Evolutionary conservation across 2,113 vertebrate genomes (phyloP).

Genomic region (Mustela nigripes): DNA sequence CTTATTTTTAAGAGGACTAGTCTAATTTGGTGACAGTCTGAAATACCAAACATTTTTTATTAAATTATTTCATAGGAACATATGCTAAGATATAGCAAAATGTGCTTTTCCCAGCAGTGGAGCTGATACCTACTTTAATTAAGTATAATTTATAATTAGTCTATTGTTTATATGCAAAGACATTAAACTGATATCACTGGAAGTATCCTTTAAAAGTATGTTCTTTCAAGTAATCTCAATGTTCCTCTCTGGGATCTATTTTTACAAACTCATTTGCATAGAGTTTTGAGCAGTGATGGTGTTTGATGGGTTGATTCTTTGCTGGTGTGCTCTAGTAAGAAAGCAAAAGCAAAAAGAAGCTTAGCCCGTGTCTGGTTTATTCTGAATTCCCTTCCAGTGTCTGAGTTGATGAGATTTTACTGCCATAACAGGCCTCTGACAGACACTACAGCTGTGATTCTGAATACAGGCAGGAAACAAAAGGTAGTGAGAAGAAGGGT

Average conservation of each 20-base stretch:
- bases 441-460: not conserved
- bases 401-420: not conserved
- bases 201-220: conserved; percentile 11
- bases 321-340: not conserved
- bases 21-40: not conserved
- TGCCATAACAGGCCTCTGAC: not conserved
- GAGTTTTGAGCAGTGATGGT: not conserved
- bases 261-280: conserved; percentile 3
- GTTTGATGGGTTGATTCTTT: not conserved
- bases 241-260: not conserved
- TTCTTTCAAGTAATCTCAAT: conserved; percentile 31
- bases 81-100: not conserved
- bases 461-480: not conserved
- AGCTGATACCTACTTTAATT: not conserved
- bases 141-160: conserved; percentile 26
- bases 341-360: conserved; percentile 6
- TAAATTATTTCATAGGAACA: conserved; percentile 30
- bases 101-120: not conserved
- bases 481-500: not conserved
- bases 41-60: not conserved
- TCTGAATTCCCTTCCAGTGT: not conserved
- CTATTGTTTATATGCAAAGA: not conserved
- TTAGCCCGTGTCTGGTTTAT: not conserved
- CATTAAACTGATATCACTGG: not conserved
- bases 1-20: not conserved